phyloP scores from a whole-genome alignment of 2,888 invertebrate genomes.

The Idaea biselata region DNA sequence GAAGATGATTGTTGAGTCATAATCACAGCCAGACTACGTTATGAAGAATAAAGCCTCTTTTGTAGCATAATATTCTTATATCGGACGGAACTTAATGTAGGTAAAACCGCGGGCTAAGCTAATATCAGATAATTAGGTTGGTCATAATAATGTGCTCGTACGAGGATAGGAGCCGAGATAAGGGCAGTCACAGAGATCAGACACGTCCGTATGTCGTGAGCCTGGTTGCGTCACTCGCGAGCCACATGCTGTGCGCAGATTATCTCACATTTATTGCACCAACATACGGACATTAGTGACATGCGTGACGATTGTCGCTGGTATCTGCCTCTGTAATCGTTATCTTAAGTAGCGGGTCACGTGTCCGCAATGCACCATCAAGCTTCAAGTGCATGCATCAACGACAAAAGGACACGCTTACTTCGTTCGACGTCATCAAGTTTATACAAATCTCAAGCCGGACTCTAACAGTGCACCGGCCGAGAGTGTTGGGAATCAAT shows the following conservation, averaged over 20 bases:
- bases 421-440: too few relatives aligned
- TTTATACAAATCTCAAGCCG: too few relatives aligned
- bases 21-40: too few relatives aligned
- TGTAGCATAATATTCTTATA: too few relatives aligned
- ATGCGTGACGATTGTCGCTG: not conserved
- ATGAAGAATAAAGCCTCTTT: too few relatives aligned
- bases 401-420: not conserved
- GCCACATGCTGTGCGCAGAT: not conserved
- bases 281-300: not conserved
- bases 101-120: not conserved
- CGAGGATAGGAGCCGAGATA: not conserved
- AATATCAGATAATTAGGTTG: not conserved
- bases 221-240: not conserved
- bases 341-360: not conserved
- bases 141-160: not conserved
- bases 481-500: too few relatives aligned
- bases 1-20: too few relatives aligned
- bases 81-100: too few relatives aligned
- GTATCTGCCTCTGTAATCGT: not conserved
- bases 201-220: not conserved
- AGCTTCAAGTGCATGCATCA: not conserved
- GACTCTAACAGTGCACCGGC: too few relatives aligned
- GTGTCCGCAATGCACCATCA: not conserved
- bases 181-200: not conserved
- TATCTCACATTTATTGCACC: not conserved